Evolutionary conservation across 2,797 vertebrate species (phyloP).

Genomic region (Paguma larvata): DNA sequence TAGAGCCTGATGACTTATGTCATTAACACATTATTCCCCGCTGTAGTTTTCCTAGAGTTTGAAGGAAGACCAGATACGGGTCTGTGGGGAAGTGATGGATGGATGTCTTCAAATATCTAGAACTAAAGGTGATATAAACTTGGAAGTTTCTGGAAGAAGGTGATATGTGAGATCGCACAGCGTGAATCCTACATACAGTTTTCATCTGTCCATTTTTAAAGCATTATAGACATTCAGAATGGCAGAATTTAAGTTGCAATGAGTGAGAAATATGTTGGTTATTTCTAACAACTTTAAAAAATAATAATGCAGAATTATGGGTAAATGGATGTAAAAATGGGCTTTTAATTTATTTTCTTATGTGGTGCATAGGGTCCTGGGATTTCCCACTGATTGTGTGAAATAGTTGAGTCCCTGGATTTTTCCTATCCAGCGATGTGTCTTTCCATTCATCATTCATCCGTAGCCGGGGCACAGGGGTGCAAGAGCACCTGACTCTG

Average conservation of each 20-base stretch:
- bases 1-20: slow-evolving; percentile 54
- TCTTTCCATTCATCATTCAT: not conserved
- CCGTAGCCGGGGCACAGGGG: not conserved
- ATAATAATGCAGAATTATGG: not conserved
- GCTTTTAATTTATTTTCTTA: not conserved
- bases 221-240: not conserved
- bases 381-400: not conserved
- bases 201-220: slow-evolving; percentile 7
- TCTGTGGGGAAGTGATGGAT: not conserved
- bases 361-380: not conserved
- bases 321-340: not conserved
- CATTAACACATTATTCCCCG: slow-evolving; percentile 63
- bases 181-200: not conserved
- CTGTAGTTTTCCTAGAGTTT: not conserved
- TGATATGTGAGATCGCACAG: accelerated
- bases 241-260: not conserved
- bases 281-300: not conserved
- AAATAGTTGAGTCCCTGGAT: not conserved
- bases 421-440: not conserved
- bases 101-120: not conserved
- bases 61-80: not conserved
- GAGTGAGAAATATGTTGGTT: not conserved
- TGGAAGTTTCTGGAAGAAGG: not conserved
- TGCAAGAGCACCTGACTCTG: not conserved
- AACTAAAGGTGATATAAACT: not conserved